Evolutionary conservation across 2,113 vertebrate genomes (phyloP).

Genomic region (Sorex fumeus): DNA sequence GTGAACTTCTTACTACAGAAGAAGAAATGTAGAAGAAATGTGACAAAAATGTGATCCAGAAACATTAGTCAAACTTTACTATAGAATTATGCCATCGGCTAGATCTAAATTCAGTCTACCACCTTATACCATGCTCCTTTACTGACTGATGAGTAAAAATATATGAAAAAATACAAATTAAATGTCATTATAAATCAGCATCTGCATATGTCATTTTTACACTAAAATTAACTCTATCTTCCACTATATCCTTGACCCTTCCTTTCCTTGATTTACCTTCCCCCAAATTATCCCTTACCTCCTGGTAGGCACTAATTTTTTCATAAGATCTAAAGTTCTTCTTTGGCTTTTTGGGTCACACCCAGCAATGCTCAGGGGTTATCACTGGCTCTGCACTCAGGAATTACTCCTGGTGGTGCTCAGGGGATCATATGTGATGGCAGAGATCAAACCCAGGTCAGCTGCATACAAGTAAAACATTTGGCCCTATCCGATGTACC

Average conservation of each 20-base stretch:
- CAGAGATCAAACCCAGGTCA: background rate
- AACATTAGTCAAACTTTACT: constrained; percentile 32
- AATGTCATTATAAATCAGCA: background rate
- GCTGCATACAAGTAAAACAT: too few species aligned
- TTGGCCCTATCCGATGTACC: background rate
- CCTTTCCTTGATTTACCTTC: background rate
- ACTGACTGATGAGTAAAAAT: constrained; percentile 39
- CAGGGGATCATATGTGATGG: too few species aligned
- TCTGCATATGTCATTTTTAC: background rate
- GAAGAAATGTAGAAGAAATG: constrained; percentile 28
- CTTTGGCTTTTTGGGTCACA: too few species aligned
- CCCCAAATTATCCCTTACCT: background rate
- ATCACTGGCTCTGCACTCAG: too few species aligned
- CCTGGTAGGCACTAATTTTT: background rate
- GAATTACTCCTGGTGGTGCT: too few species aligned
- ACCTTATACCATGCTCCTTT: background rate
- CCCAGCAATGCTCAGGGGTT: too few species aligned
- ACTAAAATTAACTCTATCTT: background rate
- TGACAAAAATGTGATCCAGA: constrained; percentile 9
- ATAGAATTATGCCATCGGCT: constrained; percentile 32
- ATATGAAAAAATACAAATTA: constrained; percentile 12
- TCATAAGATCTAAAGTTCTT: background rate
- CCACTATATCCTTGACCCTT: background rate
- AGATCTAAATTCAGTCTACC: constrained; percentile 16
- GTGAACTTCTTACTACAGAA: constrained; percentile 7